phyloP scores from a whole-genome alignment of 2,888 invertebrate genomes.

The Onthophagus sagittarius region DNA sequence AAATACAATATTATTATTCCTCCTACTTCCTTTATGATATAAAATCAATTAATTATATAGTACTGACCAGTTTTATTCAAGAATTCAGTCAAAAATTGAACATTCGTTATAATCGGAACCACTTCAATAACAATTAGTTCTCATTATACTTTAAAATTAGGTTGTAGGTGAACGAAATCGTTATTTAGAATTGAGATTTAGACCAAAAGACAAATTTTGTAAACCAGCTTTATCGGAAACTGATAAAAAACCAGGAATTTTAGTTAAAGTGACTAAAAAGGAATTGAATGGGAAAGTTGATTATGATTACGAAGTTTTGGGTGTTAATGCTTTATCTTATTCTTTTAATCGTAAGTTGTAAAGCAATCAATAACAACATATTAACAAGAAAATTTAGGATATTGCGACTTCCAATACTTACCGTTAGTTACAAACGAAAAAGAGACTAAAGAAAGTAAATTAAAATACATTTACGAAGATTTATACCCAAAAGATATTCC shows the following conservation, averaged over 20 bases:
- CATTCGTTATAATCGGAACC: too few relatives aligned
- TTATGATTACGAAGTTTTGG: conserved; percentile 54
- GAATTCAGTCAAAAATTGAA: too few relatives aligned
- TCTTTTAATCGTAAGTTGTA: conserved; percentile 60
- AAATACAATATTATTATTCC: too few relatives aligned
- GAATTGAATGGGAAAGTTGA: conserved; percentile 46
- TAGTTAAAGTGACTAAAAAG: conserved; percentile 61
- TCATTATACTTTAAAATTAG: conserved; percentile 36
- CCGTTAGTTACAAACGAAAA: conserved; percentile 58
- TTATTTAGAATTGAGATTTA: conserved; percentile 63
- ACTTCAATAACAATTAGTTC: too few relatives aligned
- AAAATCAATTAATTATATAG: not conserved
- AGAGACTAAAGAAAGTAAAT: conserved; percentile 44
- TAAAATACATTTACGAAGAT: conserved; percentile 60
- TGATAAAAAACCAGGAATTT: conserved; percentile 62
- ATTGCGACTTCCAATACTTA: conserved; percentile 91
- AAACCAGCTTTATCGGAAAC: conserved; percentile 74
- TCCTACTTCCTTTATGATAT: not conserved
- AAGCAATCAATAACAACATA: conserved; percentile 14
- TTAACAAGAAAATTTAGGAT: conserved; percentile 53
- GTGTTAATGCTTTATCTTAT: conserved; percentile 58
- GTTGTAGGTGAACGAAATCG: conserved; percentile 31
- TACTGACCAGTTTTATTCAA: too few relatives aligned
- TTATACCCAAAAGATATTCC: conserved; percentile 57
- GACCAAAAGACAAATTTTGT: conserved; percentile 76